A percentile compares a stretch with the other conserved stretches of the same genome.
Conservation (phyloP, 2,888 invertebrate genomes). For the Brenthis daphne region DNA sequence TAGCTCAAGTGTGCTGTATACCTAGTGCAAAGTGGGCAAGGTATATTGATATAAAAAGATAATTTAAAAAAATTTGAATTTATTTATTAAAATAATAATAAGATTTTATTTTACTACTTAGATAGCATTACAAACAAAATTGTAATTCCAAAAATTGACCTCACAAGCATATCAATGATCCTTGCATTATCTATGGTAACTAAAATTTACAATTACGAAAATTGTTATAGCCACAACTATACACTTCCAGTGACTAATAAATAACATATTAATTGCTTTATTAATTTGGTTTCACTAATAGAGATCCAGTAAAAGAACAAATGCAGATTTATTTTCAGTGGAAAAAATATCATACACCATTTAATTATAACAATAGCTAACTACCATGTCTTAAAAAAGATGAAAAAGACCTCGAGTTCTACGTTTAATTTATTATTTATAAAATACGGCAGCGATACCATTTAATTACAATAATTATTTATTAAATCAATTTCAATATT, state of each 20-base stretch:
- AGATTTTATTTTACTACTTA: constrained; percentile 64
- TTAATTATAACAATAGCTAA: constrained; percentile 78
- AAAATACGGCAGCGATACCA: constrained; percentile 80
- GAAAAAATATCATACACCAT: constrained; percentile 78
- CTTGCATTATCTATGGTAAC: constrained; percentile 34
- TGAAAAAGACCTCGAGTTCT: constrained; percentile 79
- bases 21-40: constrained; percentile 46
- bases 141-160: constrained; percentile 53
- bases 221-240: constrained; percentile 28
- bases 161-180: constrained; percentile 30
- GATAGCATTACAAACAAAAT: constrained; percentile 61
- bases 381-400: constrained; percentile 81
- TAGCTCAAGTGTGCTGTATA: constrained; percentile 22
- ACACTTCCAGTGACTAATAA: constrained; percentile 28
- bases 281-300: constrained; percentile 37
- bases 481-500: constrained; percentile 81
- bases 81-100: constrained; percentile 69
- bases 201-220: constrained; percentile 32
- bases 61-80: constrained; percentile 64
- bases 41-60: constrained; percentile 63
- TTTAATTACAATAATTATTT: constrained; percentile 80
- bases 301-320: constrained; percentile 58
- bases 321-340: constrained; percentile 78
- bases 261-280: constrained; percentile 28
- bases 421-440: constrained; percentile 75